Evolutionary conservation across 2,888 invertebrate genomes (phyloP).

Genomic region (Pyrrhosoma nymphula): DNA sequence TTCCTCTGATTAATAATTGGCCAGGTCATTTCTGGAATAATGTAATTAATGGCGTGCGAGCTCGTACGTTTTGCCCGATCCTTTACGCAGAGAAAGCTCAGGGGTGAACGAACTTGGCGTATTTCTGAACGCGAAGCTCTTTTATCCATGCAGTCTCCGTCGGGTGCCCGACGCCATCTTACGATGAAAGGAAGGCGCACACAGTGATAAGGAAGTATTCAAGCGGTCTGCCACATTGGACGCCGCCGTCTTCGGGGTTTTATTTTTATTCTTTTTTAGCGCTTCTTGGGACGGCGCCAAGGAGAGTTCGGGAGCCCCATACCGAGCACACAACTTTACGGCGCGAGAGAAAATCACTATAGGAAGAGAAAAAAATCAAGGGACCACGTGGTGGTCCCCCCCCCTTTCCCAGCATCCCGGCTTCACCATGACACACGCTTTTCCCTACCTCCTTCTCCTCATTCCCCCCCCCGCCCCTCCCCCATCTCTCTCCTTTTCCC

Average conservation of each 20-base stretch:
- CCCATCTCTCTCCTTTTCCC: background rate
- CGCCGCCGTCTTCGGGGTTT: background rate
- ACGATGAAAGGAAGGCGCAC: background rate
- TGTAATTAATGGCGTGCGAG: background rate
- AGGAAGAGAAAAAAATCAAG: background rate
- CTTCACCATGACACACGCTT: background rate
- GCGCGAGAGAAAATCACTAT: slow-evolving; percentile 2
- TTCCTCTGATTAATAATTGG: too few species aligned
- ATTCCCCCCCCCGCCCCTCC: background rate
- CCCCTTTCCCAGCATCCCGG: background rate
- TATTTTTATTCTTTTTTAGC: background rate
- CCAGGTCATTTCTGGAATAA: too few species aligned
- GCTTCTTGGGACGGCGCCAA: background rate
- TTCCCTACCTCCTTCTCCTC: background rate
- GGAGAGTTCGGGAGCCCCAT: background rate
- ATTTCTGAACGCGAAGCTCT: background rate
- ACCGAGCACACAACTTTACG: background rate
- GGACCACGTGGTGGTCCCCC: background rate
- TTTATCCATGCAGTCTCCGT: background rate
- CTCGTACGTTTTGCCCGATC: background rate
- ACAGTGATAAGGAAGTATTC: background rate
- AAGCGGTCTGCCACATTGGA: background rate
- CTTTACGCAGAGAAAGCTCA: background rate
- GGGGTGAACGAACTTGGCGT: background rate
- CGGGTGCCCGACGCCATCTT: background rate